phyloP scores from a whole-genome alignment of 2,113 vertebrate genomes.

The Gymnorhina tibicen region DNA sequence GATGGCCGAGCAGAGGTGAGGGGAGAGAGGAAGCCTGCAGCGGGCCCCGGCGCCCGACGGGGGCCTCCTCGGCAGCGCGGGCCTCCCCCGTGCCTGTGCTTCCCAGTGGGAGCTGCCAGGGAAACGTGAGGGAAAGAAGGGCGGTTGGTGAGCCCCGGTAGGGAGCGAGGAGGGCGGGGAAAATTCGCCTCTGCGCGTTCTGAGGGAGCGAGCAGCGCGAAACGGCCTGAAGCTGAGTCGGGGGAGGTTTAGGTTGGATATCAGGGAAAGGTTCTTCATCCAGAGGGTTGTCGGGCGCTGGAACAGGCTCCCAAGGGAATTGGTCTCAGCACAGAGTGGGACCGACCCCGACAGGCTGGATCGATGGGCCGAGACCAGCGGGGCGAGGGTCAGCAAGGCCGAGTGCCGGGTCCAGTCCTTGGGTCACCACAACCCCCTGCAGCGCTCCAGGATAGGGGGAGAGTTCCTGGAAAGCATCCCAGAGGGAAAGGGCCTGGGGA shows the following conservation, averaged over 20 bases:
- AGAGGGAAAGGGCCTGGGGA: neutral
- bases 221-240: neutral
- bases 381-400: neutral
- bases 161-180: neutral
- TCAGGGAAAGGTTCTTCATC: neutral
- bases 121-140: neutral
- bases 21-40: fast-evolving
- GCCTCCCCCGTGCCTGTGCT: too few relatives aligned
- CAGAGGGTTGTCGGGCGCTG: neutral
- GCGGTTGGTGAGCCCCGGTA: neutral
- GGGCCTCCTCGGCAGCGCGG: neutral
- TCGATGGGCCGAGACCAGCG: neutral
- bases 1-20: neutral
- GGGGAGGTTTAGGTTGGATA: neutral
- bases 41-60: neutral
- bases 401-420: neutral
- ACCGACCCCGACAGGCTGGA: neutral
- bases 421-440: too few relatives aligned
- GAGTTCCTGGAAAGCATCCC: too few relatives aligned
- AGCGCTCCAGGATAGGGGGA: neutral
- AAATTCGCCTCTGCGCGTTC: neutral
- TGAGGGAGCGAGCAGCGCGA: neutral
- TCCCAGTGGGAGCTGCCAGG: neutral
- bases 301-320: neutral
- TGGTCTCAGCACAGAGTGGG: neutral